Evolutionary conservation across 64 coral and sea anemone species (phyloP), one percentile per base, ranked within the genome.

Genomic region (Catalaphyllia jardinei): DNA sequence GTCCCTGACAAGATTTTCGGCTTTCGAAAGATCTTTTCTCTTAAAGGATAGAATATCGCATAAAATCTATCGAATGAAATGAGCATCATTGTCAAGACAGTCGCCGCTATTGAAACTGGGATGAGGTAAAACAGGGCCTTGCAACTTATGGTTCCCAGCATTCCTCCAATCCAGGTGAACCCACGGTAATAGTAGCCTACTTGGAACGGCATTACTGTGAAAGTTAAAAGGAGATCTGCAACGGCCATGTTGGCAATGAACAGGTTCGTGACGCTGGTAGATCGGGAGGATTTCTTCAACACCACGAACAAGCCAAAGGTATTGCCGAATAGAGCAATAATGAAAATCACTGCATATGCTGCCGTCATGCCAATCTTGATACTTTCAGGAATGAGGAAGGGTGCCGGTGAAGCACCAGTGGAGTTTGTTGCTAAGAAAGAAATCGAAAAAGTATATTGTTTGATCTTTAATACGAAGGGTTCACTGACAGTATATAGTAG

Each of bases 191-290:
- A 8, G 10, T 1, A 12, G 55, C 38, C 60, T 19, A 92, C 76
- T 35, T 84, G 63, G 39, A 79, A 86, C 31, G 90, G 90, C 82
- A 92, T 92, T 11, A 92, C 27, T 17, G 61, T 92, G 17, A 57
- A 20, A 54, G 55, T 85, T 15, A 86, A 62, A 8, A 86, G 28
- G 6, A 92, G 82, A n/a, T 92, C 81, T 39, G 81, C 72, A 42
- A 92, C 81, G 18, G 90, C 82, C 30, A 92, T 87, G 83, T 92
- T 92, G 27, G 83, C 90, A 10, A 92, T 92, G 22, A 92, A 51
- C 38, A 75, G 39, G 83, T 92, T 74, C 8, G 86, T 49, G 22
- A 78, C 60, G 22, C 31, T 92, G 2, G 20, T 71, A 14, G 51
- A 79, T 12, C 54, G 54, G 24, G 90, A 71, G 31, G 82, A 92